phyloP scores from a whole-genome alignment of 2,888 invertebrate species.

The Entomobrya proxima region DNA sequence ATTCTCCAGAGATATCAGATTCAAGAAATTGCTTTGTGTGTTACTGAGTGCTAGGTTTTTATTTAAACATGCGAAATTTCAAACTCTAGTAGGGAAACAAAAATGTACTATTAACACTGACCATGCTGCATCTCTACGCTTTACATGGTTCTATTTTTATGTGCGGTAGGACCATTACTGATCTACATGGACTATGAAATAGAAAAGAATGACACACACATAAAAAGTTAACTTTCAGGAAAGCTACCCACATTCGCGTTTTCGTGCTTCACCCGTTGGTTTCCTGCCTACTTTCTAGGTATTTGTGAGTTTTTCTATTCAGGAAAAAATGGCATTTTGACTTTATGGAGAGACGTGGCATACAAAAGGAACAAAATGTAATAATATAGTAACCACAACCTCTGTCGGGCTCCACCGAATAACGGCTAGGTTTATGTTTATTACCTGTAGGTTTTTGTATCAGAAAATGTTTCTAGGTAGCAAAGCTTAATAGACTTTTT shows the following conservation, averaged over 20 bases:
- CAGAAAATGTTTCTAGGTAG: conserved; percentile 12
- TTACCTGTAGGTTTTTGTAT: conserved; percentile 45
- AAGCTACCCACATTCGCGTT: neutral
- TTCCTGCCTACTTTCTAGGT: neutral
- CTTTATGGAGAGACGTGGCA: neutral
- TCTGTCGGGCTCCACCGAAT: conserved; percentile 41
- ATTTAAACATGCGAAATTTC: neutral
- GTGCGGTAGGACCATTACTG: neutral
- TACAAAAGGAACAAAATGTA: neutral
- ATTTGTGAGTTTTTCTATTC: neutral
- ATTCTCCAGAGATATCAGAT: too few relatives aligned
- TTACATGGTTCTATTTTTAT: neutral
- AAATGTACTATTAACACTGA: too few relatives aligned
- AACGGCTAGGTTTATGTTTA: conserved; percentile 48
- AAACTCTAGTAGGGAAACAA: neutral
- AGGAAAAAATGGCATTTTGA: conserved; percentile 11
- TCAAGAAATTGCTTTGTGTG: neutral
- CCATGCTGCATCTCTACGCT: too few relatives aligned
- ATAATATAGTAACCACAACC: conserved; percentile 8
- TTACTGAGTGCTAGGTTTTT: neutral
- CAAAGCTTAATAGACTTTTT: too few relatives aligned
- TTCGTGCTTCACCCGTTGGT: conserved; percentile 15
- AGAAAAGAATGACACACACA: neutral
- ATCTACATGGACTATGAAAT: neutral
- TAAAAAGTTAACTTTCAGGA: conserved; percentile 32